A percentile compares a stretch with the other conserved stretches of the same genome.
Conservation (phyloP, 2,113 vertebrate species). For the Gymnobelideus leadbeateri region DNA sequence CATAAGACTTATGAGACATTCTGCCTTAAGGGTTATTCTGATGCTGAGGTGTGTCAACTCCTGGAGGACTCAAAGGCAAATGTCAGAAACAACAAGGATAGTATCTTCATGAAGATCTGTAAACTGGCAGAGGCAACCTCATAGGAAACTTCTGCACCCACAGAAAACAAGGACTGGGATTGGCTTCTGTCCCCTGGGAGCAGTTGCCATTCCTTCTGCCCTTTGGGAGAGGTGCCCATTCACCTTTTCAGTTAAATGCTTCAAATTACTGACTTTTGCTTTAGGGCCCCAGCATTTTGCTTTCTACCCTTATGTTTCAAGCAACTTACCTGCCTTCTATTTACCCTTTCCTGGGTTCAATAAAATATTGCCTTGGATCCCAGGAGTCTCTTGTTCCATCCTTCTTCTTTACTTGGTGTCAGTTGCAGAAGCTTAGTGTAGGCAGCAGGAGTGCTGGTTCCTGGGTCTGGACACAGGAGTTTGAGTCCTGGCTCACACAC, state of each 20-base stretch:
- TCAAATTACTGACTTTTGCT: not conserved
- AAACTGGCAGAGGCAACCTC: not conserved
- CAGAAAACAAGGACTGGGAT: not conserved
- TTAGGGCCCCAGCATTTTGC: not conserved
- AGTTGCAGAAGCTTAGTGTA: not conserved
- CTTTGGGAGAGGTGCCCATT: not conserved
- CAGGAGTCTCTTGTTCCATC: not conserved
- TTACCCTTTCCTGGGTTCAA: not conserved
- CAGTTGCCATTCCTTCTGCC: not conserved
- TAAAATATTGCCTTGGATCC: not conserved
- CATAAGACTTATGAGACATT: too few species aligned
- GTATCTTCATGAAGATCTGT: constrained; percentile 14
- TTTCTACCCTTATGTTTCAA: not conserved
- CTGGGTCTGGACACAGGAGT: not conserved
- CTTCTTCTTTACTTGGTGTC: not conserved
- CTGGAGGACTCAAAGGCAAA: constrained; percentile 38
- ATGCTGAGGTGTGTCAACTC: not conserved
- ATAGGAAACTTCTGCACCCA: not conserved
- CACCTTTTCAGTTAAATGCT: not conserved
- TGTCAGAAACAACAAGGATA: not conserved
- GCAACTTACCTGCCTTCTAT: not conserved
- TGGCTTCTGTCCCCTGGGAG: not conserved
- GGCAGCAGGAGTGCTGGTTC: not conserved
- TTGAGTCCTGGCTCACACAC: not conserved
- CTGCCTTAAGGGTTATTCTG: not conserved